A percentile compares a stretch with the other conserved stretches of the same genome.
phyloP scores from a whole-genome alignment of 2,113 vertebrate species.

The Gasterosteus aculeatus region DNA sequence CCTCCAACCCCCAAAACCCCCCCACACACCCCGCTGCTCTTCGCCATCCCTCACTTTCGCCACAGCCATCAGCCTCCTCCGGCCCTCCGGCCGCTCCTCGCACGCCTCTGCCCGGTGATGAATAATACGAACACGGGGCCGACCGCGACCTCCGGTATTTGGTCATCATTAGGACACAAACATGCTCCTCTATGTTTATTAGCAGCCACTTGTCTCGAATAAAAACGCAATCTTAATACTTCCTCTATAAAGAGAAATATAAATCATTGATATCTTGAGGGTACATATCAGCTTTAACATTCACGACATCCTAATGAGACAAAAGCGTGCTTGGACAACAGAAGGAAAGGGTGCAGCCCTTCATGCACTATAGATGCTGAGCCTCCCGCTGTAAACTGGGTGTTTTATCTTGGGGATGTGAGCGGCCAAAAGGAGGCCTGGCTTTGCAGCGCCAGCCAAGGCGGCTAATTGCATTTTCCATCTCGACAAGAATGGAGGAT shows the following conservation, averaged over 20 bases:
- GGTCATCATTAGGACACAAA: neutral
- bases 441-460: slow-evolving; percentile 69
- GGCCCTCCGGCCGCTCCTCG: slow-evolving; percentile 2
- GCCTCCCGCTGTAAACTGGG: slow-evolving; percentile 54
- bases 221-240: neutral
- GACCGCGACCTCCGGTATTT: neutral
- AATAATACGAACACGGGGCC: slow-evolving; percentile 13
- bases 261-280: neutral
- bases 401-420: slow-evolving; percentile 63
- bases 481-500: slow-evolving; percentile 79
- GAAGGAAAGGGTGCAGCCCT: slow-evolving; percentile 26
- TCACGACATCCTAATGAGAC: neutral
- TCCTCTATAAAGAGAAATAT: neutral
- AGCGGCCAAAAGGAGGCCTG: slow-evolving; percentile 62
- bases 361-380: slow-evolving; percentile 5
- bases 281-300: neutral
- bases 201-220: neutral
- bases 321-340: slow-evolving; percentile 1
- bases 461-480: slow-evolving; percentile 82
- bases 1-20: neutral
- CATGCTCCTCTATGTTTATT: neutral
- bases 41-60: slow-evolving; percentile 28
- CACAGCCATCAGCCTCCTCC: neutral
- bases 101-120: neutral
- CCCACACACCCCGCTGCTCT: slow-evolving; percentile 14